phyloP scores from a whole-genome alignment of 1,140 invertebrate genomes.

The Gonatopus flavifemur region DNA sequence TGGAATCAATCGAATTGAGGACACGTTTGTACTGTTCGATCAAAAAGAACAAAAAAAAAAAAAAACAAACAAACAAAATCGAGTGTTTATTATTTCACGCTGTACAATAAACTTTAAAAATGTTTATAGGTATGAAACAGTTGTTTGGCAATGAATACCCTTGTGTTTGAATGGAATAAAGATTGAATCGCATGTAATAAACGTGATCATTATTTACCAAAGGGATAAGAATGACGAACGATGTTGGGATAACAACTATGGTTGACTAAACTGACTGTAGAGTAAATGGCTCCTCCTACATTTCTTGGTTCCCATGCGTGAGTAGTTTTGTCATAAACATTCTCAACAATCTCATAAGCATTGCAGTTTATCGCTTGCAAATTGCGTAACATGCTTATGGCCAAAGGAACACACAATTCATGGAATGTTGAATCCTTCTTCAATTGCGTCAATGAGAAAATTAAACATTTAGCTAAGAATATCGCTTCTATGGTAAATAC shows the following conservation, averaged over 20 bases:
- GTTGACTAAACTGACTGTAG: slow-evolving; percentile 66
- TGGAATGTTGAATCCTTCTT: slow-evolving; percentile 18
- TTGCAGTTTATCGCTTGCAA: slow-evolving; percentile 66
- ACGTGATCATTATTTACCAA: slow-evolving; percentile 33
- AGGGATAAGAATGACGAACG: slow-evolving; percentile 58
- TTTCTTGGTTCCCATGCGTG: slow-evolving; percentile 49
- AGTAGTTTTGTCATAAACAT: slow-evolving; percentile 43
- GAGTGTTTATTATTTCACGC: too few species aligned
- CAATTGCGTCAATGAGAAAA: slow-evolving; percentile 43
- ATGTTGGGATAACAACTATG: slow-evolving; percentile 65
- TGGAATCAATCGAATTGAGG: too few species aligned
- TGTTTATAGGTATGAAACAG: background rate
- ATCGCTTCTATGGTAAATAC: slow-evolving; percentile 57
- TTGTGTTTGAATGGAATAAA: too few species aligned
- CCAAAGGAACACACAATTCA: slow-evolving; percentile 41
- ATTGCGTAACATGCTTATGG: slow-evolving; percentile 58
- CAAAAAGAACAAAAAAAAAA: too few species aligned
- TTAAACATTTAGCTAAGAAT: slow-evolving; percentile 60
- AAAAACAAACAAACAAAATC: too few species aligned
- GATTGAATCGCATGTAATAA: background rate
- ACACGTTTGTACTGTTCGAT: too few species aligned
- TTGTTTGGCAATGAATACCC: too few species aligned
- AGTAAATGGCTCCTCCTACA: slow-evolving; percentile 65
- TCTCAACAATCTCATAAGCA: slow-evolving; percentile 66
- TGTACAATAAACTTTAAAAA: background rate